Evolutionary conservation across 2,113 vertebrate genomes (phyloP).

Genomic region (Tympanuchus pallidicinctus): DNA sequence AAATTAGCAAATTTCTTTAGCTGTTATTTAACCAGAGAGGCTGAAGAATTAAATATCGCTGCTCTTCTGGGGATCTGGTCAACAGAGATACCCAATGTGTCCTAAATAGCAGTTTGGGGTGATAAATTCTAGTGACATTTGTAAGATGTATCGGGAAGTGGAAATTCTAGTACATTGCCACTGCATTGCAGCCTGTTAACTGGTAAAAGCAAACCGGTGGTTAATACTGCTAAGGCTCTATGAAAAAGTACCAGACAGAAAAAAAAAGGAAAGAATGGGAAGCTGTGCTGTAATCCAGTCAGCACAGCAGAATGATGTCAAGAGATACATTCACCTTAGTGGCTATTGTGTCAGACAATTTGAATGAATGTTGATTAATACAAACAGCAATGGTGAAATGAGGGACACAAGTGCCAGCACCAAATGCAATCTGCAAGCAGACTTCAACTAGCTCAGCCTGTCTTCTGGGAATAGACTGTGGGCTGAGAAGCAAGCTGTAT

Average conservation of each 20-base stretch:
- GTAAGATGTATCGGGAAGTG: not conserved
- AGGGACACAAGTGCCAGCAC: not conserved
- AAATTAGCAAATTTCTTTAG: not conserved
- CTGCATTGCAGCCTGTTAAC: not conserved
- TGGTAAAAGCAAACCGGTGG: not conserved
- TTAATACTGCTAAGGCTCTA: not conserved
- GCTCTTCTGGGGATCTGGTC: not conserved
- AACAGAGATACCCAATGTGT: not conserved
- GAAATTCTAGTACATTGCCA: not conserved
- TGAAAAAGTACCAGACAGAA: not conserved
- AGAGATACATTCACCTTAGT: not conserved
- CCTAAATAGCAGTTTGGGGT: not conserved
- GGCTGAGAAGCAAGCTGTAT: not conserved
- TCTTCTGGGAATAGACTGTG: not conserved
- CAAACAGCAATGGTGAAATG: not conserved
- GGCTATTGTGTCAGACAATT: not conserved
- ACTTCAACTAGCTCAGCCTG: not conserved
- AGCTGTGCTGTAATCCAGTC: not conserved
- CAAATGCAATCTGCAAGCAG: not conserved
- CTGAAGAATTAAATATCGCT: not conserved
- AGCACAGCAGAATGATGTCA: not conserved
- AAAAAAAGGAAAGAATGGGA: not conserved
- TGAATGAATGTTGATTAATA: not conserved
- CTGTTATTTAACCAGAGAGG: not conserved
- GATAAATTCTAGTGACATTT: not conserved